A percentile compares a stretch with the other conserved stretches of the same genome.
phyloP scores from a whole-genome alignment of 2,888 invertebrate genomes.

The Spodoptera littoralis region DNA sequence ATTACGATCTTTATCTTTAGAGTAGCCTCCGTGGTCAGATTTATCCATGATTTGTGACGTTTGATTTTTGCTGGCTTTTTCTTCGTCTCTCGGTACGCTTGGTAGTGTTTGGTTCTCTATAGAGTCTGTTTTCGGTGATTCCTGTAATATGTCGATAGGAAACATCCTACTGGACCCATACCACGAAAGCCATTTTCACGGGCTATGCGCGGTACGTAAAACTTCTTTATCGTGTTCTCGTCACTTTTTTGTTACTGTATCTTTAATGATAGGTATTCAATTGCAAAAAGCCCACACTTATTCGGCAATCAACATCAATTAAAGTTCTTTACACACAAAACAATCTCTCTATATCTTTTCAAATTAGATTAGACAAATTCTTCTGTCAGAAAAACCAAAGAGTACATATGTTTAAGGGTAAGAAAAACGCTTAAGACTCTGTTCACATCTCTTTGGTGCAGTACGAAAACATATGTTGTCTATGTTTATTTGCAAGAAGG shows the following conservation, averaged over 20 bases:
- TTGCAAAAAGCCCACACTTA: neutral
- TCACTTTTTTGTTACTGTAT: no score
- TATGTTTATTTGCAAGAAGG: slow-evolving; percentile 35
- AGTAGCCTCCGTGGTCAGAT: slow-evolving; percentile 6
- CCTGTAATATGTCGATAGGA: slow-evolving; percentile 25
- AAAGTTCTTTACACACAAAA: no score
- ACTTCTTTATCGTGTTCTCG: neutral
- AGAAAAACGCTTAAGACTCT: neutral
- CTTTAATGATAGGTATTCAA: no score
- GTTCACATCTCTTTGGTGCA: slow-evolving; percentile 11
- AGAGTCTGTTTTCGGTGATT: slow-evolving; percentile 62
- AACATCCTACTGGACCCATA: slow-evolving; percentile 27
- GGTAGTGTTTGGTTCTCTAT: slow-evolving; percentile 69
- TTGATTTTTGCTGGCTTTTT: slow-evolving; percentile 16
- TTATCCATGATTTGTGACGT: slow-evolving; percentile 11
- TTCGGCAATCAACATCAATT: neutral
- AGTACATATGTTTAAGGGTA: no score
- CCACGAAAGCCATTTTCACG: slow-evolving; percentile 1
- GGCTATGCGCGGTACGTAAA: neutral
- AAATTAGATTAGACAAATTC: neutral
- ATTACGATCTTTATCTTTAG: slow-evolving; percentile 10
- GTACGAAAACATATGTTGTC: slow-evolving; percentile 16
- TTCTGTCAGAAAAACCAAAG: slow-evolving; percentile 6
- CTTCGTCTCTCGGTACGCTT: slow-evolving; percentile 55
- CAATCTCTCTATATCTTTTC: neutral